Percentiles rank a stretch among this genome's conserved stretches.
phyloP scores from a whole-genome alignment of 2,888 invertebrate species.

The Aquatica leii region DNA sequence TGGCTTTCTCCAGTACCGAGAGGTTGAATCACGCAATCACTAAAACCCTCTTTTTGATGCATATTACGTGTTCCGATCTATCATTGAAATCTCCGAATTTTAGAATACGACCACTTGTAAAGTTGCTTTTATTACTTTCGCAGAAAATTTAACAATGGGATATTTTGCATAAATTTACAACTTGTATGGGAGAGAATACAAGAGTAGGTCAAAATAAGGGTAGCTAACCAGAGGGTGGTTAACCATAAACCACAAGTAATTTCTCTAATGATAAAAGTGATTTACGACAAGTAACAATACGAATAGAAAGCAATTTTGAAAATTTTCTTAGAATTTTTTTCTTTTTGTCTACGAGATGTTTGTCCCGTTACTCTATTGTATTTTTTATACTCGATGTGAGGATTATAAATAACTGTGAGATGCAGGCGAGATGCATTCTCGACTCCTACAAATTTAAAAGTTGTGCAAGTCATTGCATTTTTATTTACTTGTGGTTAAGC shows the following conservation, averaged over 20 bases:
- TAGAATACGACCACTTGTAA: background rate
- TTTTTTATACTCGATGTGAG: background rate
- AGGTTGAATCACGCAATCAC: no score
- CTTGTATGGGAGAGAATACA: no score
- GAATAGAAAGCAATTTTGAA: slow-evolving; percentile 42
- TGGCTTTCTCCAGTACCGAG: slow-evolving; percentile 45
- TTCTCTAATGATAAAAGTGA: slow-evolving; percentile 31
- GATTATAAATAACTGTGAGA: background rate
- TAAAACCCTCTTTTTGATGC: no score
- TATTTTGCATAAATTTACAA: slow-evolving; percentile 4
- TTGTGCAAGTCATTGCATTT: slow-evolving; percentile 26
- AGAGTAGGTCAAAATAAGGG: slow-evolving; percentile 25
- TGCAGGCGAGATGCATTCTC: slow-evolving; percentile 13
- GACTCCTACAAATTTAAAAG: slow-evolving; percentile 28
- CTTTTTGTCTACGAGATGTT: background rate
- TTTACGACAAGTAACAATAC: slow-evolving; percentile 40
- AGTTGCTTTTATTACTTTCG: background rate
- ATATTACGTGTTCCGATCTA: slow-evolving; percentile 2
- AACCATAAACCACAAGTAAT: slow-evolving; percentile 48
- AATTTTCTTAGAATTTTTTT: slow-evolving; percentile 18
- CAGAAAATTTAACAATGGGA: background rate
- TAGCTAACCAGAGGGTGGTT: slow-evolving; percentile 45
- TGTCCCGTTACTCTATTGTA: slow-evolving; percentile 21
- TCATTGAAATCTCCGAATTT: slow-evolving; percentile 13
- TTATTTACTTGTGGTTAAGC: slow-evolving; percentile 18